These are phyloP conservation scores for Mechanitis messenoides DNA, from an alignment of 2,888 invertebrate genomes.

Conservation along the genomic window DNA sequence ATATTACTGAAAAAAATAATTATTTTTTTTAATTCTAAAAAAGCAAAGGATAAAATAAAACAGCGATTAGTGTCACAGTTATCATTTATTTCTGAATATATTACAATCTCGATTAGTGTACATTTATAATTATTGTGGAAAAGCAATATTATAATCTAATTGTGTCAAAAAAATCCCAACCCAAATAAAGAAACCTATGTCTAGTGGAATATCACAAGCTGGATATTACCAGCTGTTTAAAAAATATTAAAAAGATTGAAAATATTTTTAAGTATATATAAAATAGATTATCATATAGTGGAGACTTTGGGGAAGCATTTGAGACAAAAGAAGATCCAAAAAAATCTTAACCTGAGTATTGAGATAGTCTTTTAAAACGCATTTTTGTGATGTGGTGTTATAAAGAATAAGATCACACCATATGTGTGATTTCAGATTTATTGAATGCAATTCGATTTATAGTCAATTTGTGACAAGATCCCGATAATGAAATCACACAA, in stretches of 20 bases:
- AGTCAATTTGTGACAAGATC: too few species aligned
- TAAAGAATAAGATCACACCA: too few species aligned
- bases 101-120: slow-evolving; percentile 57
- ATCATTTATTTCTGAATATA: slow-evolving; percentile 50
- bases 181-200: slow-evolving; percentile 25
- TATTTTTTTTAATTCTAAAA: too few species aligned
- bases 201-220: slow-evolving; percentile 34
- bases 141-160: slow-evolving; percentile 19
- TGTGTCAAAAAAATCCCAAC: slow-evolving; percentile 28
- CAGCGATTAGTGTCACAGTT: slow-evolving; percentile 21
- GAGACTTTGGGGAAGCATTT: slow-evolving; percentile 7
- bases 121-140: slow-evolving; percentile 31
- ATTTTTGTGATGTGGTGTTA: slow-evolving; percentile 2
- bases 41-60: slow-evolving; percentile 20
- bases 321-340: neutral
- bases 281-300: slow-evolving; percentile 8
- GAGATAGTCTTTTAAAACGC: slow-evolving; percentile 2
- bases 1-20: too few species aligned
- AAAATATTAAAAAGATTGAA: slow-evolving; percentile 5
- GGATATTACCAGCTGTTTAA: slow-evolving; percentile 15
- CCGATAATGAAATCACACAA: too few species aligned
- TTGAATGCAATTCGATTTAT: too few species aligned
- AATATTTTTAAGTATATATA: neutral
- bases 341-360: too few species aligned
- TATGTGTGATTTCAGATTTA: too few species aligned